Base-by-base conservation (phyloP, 2,113 vertebrate species). In the Hyperopisus bebe region DNA sequence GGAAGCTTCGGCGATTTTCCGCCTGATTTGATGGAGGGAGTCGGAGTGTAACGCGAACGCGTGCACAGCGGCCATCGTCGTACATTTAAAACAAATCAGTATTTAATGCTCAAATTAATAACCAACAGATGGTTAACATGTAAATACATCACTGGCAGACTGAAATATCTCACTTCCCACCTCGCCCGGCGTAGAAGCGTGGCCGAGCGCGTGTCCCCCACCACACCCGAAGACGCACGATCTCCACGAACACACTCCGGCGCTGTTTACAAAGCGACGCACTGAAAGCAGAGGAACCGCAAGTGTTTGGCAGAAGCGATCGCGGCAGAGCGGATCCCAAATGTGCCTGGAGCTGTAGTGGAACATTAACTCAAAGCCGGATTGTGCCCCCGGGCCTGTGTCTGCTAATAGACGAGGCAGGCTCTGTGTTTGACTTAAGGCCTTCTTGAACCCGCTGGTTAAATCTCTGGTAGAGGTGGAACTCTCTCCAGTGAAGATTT, bases 401-500 rank as follows among this genome's bases (percentile, higher is more conserved):
- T 77, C 46, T 51, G 86, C 31, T 87, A 88, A 88, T 27, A 47
- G 88, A 19, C 15, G 21, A 85, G 89, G 15, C 80, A 27, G 90
- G 74, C 83, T 66, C 83, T 66, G 80, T 80, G 87, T 87, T 85
- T 90, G 83, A 90, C 88, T 92, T 89, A 89, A 89, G 89, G 90
- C 88, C 90, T 84, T 89, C 91, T 91, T 88, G 88, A 90, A 88
- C 58, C 89, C 9, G 83, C 88, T 92, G 90, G 83, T 90, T 62
- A 84, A 88, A 88, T 89, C 47, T 24, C 88, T 91, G 74, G 88
- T 91, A 91, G 77, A 92, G 82, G 84, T 70, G 88, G 50, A 21
- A 39, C 82, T 74, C 58, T 70, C 82, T 86, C 86, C 82, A 91
- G 91, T 50, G 84, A 83, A 85, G 88, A 50, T 89, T 88, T 84